Conservation (phyloP, 1,140 invertebrate species). For the Drosophila jambulina region DNA sequence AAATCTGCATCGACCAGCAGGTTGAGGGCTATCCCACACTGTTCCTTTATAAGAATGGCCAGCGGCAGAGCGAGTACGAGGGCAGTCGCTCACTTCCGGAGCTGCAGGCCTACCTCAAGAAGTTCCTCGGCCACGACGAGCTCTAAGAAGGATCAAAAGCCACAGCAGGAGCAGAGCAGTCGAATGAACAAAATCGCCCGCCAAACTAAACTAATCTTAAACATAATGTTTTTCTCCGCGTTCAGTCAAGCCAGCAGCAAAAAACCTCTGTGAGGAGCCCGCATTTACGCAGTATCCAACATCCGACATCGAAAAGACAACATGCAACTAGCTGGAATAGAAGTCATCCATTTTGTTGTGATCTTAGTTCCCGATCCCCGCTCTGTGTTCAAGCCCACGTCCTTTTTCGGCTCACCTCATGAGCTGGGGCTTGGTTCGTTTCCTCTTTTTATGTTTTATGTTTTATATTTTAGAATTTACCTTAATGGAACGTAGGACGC, state of each 20-base stretch:
- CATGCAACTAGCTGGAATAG: conserved; percentile 1
- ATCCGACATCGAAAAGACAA: neutral
- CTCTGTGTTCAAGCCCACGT: conserved; percentile 14
- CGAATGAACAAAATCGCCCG: conserved; percentile 48
- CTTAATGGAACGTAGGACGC: conserved; percentile 11
- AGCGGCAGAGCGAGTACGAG: conserved; percentile 89
- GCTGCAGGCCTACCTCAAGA: conserved; percentile 74
- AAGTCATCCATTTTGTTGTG: conserved; percentile 7
- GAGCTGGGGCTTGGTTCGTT: conserved; percentile 3
- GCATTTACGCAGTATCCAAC: conserved; percentile 30
- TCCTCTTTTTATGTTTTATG: conserved; percentile 14
- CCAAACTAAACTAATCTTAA: conserved; percentile 50
- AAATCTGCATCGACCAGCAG: conserved; percentile 90
- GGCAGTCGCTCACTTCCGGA: conserved; percentile 90
- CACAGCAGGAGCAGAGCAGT: conserved; percentile 18
- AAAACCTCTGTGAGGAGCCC: conserved; percentile 39
- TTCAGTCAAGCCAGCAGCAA: conserved; percentile 5
- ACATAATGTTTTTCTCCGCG: conserved; percentile 8
- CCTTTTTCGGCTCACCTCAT: neutral
- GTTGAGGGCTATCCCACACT: conserved; percentile 92
- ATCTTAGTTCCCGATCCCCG: conserved; percentile 13
- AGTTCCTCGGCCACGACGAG: conserved; percentile 74
- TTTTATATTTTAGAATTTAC: conserved; percentile 9
- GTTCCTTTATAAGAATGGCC: conserved; percentile 90
- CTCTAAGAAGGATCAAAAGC: conserved; percentile 47